Evolutionary conservation across 1,140 invertebrate species (phyloP), one percentile per base, ranked within the genome.

Genomic region (Caenorhabditis inopinata): DNA sequence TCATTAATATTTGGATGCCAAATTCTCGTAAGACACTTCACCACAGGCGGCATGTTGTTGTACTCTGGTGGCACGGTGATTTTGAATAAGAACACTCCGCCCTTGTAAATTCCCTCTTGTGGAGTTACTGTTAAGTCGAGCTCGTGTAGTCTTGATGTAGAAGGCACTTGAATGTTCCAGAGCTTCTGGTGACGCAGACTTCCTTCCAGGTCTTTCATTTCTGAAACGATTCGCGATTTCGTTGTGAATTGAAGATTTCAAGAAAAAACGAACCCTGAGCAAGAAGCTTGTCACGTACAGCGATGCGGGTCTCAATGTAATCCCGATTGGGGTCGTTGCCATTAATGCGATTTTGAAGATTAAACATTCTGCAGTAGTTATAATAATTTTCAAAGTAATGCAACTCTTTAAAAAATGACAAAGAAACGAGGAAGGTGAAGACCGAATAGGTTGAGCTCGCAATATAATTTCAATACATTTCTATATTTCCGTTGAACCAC

Each of bases 1-100:
- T 95, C 94, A 88, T 92, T 95, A 79, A 97, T 97, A 89, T 97
- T 97, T 48, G 96, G 95, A 91, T 97, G 96, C 94, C 58, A 97
- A 18, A 97, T 90, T 88, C 93, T 93, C 48, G 95, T 97, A 80
- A 92, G 86, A 90, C 96, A 97, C 90, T 93, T 94, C 0, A 96
- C 95, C 90, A 92, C 92, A 32, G 95, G 95, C 74, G 95, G 95
- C 94, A 93, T 92, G 92, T 96, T 95, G 90, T 97, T 97, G 91
- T 97, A 97, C 76, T 97, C 95, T 88, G 96, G 94, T 7, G 94
- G 93, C 68, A 96, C 93, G 88, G 92, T 91, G 84, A 97, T 92
- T 87, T 92, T 91, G 90, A 97, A 97, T 85, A 91, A 91, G 90
- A 96, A 97, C 82, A 91, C 91, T 51, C 96, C 95, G 73, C 93